Evolutionary conservation across 2,797 vertebrate species (phyloP).

Genomic region (Mus caroli): DNA sequence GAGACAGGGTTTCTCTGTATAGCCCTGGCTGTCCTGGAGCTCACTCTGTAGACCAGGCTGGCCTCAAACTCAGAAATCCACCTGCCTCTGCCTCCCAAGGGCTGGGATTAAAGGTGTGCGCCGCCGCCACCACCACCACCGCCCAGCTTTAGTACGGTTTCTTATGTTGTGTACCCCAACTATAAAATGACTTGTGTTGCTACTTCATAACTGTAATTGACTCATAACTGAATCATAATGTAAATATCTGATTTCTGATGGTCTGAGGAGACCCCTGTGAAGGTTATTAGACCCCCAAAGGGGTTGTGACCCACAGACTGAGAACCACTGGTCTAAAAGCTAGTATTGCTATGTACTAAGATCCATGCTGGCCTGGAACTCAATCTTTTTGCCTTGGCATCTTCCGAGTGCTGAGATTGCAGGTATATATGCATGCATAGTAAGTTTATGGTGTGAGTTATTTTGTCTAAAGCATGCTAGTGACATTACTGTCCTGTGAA

Average conservation of each 20-base stretch:
- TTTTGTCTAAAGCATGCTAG: constrained; percentile 16
- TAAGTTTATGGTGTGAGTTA: neutral
- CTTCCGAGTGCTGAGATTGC: neutral
- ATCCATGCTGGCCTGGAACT: neutral
- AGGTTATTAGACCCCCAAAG: neutral
- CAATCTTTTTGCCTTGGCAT: neutral
- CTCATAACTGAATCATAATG: neutral
- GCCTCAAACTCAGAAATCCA: too few species aligned
- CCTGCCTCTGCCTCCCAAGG: too few species aligned
- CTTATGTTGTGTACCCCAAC: neutral
- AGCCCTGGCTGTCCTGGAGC: too few species aligned
- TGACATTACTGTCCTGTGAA: neutral
- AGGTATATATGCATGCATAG: neutral
- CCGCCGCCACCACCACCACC: too few species aligned
- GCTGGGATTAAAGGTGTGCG: too few species aligned
- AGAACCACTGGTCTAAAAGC: neutral
- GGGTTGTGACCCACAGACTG: neutral
- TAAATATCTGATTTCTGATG: neutral
- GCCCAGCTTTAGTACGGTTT: neutral
- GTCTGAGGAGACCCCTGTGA: neutral
- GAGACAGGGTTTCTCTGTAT: too few species aligned
- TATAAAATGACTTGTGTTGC: neutral
- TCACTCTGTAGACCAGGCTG: too few species aligned
- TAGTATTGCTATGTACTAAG: neutral
- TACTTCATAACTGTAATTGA: neutral